Evolutionary conservation across 2,797 vertebrate species (phyloP), one percentile per base, ranked within the genome.

Genomic region (Scleropages formosus): DNA sequence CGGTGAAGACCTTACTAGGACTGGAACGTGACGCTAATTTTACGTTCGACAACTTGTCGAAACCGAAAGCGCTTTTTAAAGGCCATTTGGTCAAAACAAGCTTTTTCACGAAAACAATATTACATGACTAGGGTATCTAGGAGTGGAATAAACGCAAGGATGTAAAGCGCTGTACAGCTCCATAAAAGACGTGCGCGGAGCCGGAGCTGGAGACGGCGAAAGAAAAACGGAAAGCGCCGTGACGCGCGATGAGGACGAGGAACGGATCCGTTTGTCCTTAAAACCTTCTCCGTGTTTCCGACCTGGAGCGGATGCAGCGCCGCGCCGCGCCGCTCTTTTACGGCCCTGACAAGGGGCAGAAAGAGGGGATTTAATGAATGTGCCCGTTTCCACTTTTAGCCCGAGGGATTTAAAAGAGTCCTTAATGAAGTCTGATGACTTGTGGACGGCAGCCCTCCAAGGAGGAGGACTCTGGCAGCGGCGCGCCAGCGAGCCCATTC

Each of bases 401-500:
- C 77, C 62, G 49, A 56, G 64, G 70, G 61, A 69, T 62, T 62
- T 49, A 62, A 59, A 51, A 24, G 20, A 26, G 68, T 15, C 68
- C 68, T 64, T 72, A 72, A 72, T 72, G 70, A 72, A 53, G 53
- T 60, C 49, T 16, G 59, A 10, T 59, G 74, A 66, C 70, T 79
- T 74, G 15, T 72, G 58, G 66, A 44, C 8, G 72, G 26, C 70
- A 63, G 70, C 71, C 47, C 63, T 72, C 75, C 16, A 39, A 64
- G 65, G 71, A 78, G 70, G 72, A 61, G 31, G 51, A 65, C 26
- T 78, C 73, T 82, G 79, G 83, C 79, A 77, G 26, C 47, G 27
- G n/a, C 12, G 64, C 47, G 62, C 20, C 63, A 47, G 51, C 75
- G 72, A 74, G 75, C 71, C 74, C 71, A 22, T 12, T 78, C 78